Evolutionary conservation across 2,797 vertebrate genomes (phyloP).

Genomic region (Poeciliopsis gracilis): DNA sequence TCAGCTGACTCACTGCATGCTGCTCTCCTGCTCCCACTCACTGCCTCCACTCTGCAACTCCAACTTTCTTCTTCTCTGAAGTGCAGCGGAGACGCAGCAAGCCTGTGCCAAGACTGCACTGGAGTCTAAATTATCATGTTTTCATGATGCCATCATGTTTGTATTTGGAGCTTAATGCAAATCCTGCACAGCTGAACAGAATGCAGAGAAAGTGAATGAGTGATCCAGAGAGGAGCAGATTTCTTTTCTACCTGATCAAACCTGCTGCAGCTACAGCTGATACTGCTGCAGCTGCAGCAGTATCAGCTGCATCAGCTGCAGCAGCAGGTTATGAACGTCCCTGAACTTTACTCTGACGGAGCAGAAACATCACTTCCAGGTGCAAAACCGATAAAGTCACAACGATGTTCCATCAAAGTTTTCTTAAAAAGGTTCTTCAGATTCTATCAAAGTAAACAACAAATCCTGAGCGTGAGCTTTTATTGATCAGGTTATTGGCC

Average conservation of each 20-base stretch:
- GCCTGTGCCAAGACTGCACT: slow-evolving; percentile 18
- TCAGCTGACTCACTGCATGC: slow-evolving; percentile 42
- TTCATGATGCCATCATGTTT: not conserved
- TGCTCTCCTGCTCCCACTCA: slow-evolving; percentile 50
- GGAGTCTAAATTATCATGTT: slow-evolving; percentile 14
- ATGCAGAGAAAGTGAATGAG: not conserved
- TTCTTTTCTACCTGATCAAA: too few species aligned
- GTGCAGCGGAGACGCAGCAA: slow-evolving; percentile 8
- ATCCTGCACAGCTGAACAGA: not conserved
- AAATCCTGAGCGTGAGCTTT: not conserved
- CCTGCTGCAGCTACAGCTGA: too few species aligned
- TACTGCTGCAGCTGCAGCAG: too few species aligned
- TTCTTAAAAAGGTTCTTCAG: not conserved
- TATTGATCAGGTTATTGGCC: not conserved
- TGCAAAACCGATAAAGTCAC: not conserved
- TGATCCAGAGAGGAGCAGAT: not conserved
- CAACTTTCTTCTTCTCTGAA: slow-evolving; percentile 31
- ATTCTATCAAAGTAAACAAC: not conserved
- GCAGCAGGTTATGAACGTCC: not conserved
- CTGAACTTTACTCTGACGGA: not conserved
- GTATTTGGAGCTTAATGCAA: not conserved
- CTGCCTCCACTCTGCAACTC: slow-evolving; percentile 34
- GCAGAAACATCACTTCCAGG: not conserved
- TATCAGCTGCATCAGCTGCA: not conserved
- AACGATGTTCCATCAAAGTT: not conserved